Percentiles rank a stretch among this genome's conserved stretches.
These are phyloP conservation scores for Anagyrus pseudococci DNA, from an alignment of 2,888 invertebrate species.

Conservation along the genomic window DNA sequence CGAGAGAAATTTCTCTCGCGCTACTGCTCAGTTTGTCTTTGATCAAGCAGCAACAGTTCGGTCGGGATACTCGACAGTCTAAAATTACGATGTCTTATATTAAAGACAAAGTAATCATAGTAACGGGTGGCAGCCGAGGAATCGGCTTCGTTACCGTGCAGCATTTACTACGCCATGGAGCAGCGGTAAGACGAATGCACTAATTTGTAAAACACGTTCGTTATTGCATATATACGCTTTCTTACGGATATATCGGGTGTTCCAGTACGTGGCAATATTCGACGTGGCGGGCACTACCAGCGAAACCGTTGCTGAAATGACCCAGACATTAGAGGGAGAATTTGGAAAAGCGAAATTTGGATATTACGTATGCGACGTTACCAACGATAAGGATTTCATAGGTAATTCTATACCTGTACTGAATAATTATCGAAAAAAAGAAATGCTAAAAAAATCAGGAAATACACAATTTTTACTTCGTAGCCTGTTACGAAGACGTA, in stretches of 20 bases:
- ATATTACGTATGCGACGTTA: conserved; percentile 20
- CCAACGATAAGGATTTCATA: conserved; percentile 2
- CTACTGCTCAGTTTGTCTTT: too few relatives aligned
- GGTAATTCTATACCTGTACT: too few relatives aligned
- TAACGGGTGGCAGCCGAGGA: conserved; percentile 20
- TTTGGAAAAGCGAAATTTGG: conserved; percentile 10
- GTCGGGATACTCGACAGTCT: too few relatives aligned
- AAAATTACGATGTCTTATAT: not conserved
- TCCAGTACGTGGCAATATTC: conserved; percentile 22
- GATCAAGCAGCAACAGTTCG: too few relatives aligned
- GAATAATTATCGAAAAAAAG: too few relatives aligned
- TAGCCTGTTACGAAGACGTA: conserved; percentile 54
- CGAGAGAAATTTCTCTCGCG: too few relatives aligned
- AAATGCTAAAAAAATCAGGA: too few relatives aligned
- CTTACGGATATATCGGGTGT: not conserved
- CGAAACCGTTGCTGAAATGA: not conserved
- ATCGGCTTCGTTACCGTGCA: conserved; percentile 17
- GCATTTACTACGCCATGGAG: conserved; percentile 10
- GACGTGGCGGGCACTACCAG: conserved; percentile 6
- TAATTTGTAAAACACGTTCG: too few relatives aligned
- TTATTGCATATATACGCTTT: too few relatives aligned
- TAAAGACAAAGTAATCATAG: conserved; percentile 9
- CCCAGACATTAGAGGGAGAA: not conserved
- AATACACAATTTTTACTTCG: not conserved
- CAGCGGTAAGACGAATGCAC: conserved; percentile 1